These are phyloP conservation scores for Drosophila carrolli DNA, from an alignment of 1,140 invertebrate genomes.

Conservation along the genomic window DNA sequence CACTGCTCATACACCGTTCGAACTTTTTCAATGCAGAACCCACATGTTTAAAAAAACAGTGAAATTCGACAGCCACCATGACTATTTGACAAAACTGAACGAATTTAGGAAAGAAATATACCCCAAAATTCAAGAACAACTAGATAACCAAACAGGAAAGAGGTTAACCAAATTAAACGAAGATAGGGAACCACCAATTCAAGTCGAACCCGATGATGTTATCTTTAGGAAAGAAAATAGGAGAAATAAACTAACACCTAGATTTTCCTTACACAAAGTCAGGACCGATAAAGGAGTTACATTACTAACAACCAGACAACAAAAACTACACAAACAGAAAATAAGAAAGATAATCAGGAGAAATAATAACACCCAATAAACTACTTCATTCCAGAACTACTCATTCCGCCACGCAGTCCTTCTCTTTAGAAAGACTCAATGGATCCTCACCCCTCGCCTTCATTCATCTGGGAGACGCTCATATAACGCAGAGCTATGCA, in stretches of 20 bases:
- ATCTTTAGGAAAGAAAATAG: too few species aligned
- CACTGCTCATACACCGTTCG: too few species aligned
- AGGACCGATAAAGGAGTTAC: not conserved
- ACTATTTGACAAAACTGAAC: too few species aligned
- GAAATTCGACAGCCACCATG: too few species aligned
- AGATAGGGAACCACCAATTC: not conserved
- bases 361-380: constrained; percentile 4
- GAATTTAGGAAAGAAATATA: too few species aligned
- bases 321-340: constrained; percentile 2
- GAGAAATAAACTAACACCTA: too few species aligned
- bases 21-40: constrained; percentile 2
- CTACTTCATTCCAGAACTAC: constrained; percentile 1
- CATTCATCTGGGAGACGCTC: constrained; percentile 2
- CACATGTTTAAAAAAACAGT: too few species aligned
- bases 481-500: not conserved
- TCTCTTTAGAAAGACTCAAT: constrained; percentile 4
- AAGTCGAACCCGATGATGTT: not conserved
- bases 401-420: not conserved
- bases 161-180: constrained; percentile 1
- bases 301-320: not conserved
- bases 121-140: too few species aligned
- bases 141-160: too few species aligned
- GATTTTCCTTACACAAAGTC: too few species aligned
- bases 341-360: constrained; percentile 4
- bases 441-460: not conserved